These are phyloP conservation scores for Mnemiopsis leidyi DNA, from an alignment of 37 sponge, comb jelly and placozoan genomes.

Conservation along the genomic window DNA sequence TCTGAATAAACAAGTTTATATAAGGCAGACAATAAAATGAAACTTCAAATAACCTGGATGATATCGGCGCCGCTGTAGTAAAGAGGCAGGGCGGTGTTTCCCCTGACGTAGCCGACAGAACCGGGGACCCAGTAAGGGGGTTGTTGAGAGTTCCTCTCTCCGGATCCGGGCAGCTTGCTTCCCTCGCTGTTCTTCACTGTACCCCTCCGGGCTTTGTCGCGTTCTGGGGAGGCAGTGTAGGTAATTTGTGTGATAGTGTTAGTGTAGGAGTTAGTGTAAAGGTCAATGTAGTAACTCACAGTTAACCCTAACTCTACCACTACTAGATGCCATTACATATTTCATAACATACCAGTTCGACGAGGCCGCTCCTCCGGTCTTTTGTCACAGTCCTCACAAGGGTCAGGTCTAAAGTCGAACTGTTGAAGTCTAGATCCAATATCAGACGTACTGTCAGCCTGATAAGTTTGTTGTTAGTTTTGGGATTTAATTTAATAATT, in stretches of 20 bases:
- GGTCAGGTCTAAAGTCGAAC: constrained; percentile 31
- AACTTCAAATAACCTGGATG: not conserved
- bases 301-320: too few relatives aligned
- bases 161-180: not conserved
- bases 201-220: constrained; percentile 18
- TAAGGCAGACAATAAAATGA: not conserved
- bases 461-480: not conserved
- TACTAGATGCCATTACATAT: too few relatives aligned
- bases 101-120: not conserved
- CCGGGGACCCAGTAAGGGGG: constrained; percentile 28
- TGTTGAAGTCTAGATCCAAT: constrained; percentile 19
- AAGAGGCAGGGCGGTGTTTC: not conserved
- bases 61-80: constrained; percentile 19
- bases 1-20: too few relatives aligned
- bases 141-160: not conserved
- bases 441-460: constrained; percentile 50
- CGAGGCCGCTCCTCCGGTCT: constrained; percentile 26
- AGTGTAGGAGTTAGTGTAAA: not conserved
- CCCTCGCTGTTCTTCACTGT: constrained; percentile 51
- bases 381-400: constrained; percentile 40
- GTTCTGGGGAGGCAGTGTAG: too few relatives aligned
- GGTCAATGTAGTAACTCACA: too few relatives aligned
- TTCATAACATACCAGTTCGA: constrained; percentile 19
- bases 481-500: too few relatives aligned
- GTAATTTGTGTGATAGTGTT: not conserved